Conservation (phyloP, 2,888 invertebrate species). For the Apotomis betuletana region DNA sequence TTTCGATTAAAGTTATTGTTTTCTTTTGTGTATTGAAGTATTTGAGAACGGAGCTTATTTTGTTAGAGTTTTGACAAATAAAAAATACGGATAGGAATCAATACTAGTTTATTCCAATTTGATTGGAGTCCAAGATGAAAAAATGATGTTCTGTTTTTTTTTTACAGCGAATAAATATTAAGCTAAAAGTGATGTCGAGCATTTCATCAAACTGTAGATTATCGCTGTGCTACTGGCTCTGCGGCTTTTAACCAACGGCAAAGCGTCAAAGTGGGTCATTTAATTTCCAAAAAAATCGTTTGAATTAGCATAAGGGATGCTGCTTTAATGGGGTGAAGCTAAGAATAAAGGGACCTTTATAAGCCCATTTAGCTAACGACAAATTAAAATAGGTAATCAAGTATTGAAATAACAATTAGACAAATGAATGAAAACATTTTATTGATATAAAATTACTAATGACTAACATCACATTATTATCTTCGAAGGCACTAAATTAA, state of each 20-base stretch:
- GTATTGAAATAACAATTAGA: constrained; percentile 29
- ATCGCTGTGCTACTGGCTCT: constrained; percentile 46
- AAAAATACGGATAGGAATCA: too few species aligned
- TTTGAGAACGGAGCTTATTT: too few species aligned
- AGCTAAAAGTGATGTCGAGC: neutral
- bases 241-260: constrained; percentile 55
- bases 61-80: too few species aligned
- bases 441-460: constrained; percentile 54
- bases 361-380: constrained; percentile 51
- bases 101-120: too few species aligned
- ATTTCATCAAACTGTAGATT: constrained; percentile 19
- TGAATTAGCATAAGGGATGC: constrained; percentile 70
- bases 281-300: constrained; percentile 62
- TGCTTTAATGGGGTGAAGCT: constrained; percentile 58
- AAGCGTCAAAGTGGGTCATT: constrained; percentile 70
- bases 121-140: too few species aligned
- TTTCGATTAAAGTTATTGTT: too few species aligned
- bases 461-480: constrained; percentile 73
- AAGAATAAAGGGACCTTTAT: constrained; percentile 58
- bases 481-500: constrained; percentile 69
- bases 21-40: too few species aligned
- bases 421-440: constrained; percentile 48
- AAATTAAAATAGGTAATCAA: constrained; percentile 40
- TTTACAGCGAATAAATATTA: too few species aligned
- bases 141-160: neutral